Conservation (phyloP, 2,888 invertebrate species). For the Lithosia quadra region DNA sequence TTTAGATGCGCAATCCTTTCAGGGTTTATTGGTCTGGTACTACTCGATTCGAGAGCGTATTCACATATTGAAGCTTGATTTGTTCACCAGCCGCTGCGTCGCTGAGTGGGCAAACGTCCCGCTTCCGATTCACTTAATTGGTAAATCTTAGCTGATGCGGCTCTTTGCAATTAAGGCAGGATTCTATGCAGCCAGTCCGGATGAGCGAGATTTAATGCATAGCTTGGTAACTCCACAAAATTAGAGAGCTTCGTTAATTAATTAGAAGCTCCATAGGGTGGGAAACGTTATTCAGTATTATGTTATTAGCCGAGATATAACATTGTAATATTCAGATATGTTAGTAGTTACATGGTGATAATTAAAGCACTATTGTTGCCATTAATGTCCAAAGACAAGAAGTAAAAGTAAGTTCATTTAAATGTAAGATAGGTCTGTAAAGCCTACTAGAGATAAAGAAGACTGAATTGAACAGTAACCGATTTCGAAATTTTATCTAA, state of each 20-base stretch:
- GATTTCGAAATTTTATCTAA: neutral
- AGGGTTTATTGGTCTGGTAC: conserved; percentile 30
- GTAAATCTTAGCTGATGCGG: conserved; percentile 84
- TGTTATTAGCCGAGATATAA: conserved; percentile 18
- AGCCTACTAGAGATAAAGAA: neutral
- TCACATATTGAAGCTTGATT: conserved; percentile 22
- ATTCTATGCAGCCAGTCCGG: conserved; percentile 68
- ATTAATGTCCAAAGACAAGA: neutral
- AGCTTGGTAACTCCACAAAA: conserved; percentile 48
- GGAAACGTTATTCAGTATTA: conserved; percentile 25
- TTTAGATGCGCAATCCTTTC: conserved; percentile 26
- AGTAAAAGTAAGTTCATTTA: neutral
- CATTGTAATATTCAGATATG: conserved; percentile 12
- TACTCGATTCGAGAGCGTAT: conserved; percentile 30
- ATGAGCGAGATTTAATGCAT: conserved; percentile 70
- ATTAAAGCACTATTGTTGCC: conserved; percentile 1
- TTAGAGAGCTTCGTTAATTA: conserved; percentile 55
- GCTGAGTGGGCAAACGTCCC: conserved; percentile 78
- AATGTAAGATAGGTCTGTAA: conserved; percentile 5
- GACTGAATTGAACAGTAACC: conserved; percentile 9
- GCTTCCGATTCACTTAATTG: conserved; percentile 82
- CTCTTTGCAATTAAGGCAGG: conserved; percentile 80
- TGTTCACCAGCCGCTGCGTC: conserved; percentile 31
- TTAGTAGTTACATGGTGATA: conserved; percentile 6
- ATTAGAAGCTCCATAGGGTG: conserved; percentile 49